These are phyloP conservation scores for Cottoperca gobio DNA, from an alignment of 2,797 vertebrate genomes.

Conservation along the genomic window DNA sequence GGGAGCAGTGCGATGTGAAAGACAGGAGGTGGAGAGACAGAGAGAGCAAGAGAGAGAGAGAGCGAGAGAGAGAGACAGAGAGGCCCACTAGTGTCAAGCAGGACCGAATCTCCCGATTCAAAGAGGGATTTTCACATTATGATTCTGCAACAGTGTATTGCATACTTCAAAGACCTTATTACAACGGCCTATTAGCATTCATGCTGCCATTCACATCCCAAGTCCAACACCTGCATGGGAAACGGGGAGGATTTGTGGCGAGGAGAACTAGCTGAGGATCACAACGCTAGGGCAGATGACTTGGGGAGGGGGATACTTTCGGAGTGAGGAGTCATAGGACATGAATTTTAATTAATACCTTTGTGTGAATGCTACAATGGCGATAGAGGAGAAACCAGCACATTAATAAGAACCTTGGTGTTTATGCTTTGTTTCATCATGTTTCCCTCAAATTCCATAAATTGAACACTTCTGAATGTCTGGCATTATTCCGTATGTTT, in stretches of 20 bases:
- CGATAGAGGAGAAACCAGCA: slow-evolving; percentile 12
- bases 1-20: slow-evolving; percentile 34
- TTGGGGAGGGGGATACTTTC: slow-evolving; percentile 57
- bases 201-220: slow-evolving; percentile 83
- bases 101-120: slow-evolving; percentile 80
- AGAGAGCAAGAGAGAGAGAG: slow-evolving; percentile 23
- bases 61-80: slow-evolving; percentile 15
- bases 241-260: slow-evolving; percentile 82
- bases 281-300: slow-evolving; percentile 69
- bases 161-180: slow-evolving; percentile 87
- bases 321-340: slow-evolving; percentile 57
- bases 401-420: not conserved
- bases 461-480: not conserved
- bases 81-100: slow-evolving; percentile 65
- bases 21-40: slow-evolving; percentile 26
- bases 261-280: slow-evolving; percentile 68
- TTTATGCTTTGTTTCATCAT: slow-evolving; percentile 20
- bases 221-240: slow-evolving; percentile 85
- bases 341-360: slow-evolving; percentile 73
- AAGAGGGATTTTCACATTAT: slow-evolving; percentile 85
- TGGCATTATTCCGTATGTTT: not conserved
- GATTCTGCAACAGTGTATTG: slow-evolving; percentile 85
- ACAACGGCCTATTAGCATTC: slow-evolving; percentile 87
- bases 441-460: not conserved
- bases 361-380: slow-evolving; percentile 37